Evolutionary conservation across 2,113 vertebrate genomes (phyloP).

Genomic region (Syngnathus scovelli): DNA sequence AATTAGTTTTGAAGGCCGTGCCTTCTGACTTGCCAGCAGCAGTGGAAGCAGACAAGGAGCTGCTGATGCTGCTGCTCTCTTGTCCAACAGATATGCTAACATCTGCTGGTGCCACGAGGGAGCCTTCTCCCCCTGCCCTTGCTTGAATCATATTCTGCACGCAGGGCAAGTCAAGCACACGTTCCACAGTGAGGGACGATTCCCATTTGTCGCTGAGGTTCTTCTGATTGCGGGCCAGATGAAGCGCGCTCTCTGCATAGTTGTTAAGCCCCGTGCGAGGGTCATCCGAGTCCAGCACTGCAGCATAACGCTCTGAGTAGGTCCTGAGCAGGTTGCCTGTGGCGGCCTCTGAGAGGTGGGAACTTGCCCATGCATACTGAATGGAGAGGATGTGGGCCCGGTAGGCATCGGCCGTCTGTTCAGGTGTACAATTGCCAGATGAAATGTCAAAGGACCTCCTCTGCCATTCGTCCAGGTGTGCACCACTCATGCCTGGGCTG

Average conservation of each 20-base stretch:
- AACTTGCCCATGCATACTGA: constrained; percentile 90
- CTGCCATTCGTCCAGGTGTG: constrained; percentile 91
- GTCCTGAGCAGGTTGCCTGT: constrained; percentile 79
- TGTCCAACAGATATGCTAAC: constrained; percentile 59
- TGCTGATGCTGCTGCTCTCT: constrained; percentile 53
- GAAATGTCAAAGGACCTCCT: constrained; percentile 83
- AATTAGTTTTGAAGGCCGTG: constrained; percentile 27
- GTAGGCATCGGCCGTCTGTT: constrained; percentile 85
- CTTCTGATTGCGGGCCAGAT: constrained; percentile 80
- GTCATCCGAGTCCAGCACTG: constrained; percentile 86
- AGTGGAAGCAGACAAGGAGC: constrained; percentile 27
- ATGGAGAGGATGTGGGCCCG: constrained; percentile 83
- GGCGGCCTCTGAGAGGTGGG: constrained; percentile 80
- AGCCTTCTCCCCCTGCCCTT: constrained; percentile 39
- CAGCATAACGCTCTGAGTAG: constrained; percentile 80
- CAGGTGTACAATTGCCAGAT: constrained; percentile 77
- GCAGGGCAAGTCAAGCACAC: constrained; percentile 74
- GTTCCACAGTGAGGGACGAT: constrained; percentile 78
- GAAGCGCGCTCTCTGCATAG: constrained; percentile 82
- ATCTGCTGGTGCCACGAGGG: constrained; percentile 64
- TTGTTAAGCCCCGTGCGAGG: constrained; percentile 83
- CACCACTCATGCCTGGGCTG: constrained; percentile 66
- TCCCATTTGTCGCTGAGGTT: constrained; percentile 87
- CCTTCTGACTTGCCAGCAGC: constrained; percentile 29
- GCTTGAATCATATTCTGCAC: constrained; percentile 77